phyloP scores from a whole-genome alignment of 2,797 vertebrate genomes.

The Chaenodraco wilsoni region DNA sequence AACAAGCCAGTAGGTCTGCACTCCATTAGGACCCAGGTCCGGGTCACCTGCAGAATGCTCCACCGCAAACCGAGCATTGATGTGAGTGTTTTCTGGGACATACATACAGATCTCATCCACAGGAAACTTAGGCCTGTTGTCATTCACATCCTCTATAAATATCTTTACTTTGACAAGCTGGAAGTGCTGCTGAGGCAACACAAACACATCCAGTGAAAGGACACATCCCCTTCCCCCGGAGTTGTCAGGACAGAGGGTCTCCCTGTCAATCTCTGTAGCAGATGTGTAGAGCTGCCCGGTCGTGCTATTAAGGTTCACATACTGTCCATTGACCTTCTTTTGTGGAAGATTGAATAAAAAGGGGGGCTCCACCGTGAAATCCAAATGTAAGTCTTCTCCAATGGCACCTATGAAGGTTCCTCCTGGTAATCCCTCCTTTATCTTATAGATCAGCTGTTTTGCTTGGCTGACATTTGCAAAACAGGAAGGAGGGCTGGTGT shows the following conservation, averaged over 20 bases:
- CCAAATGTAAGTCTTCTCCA: constrained; percentile 89
- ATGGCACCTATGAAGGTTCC: constrained; percentile 93
- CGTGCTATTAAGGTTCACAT: constrained; percentile 90
- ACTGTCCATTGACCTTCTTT: constrained; percentile 88
- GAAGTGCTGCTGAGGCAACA: constrained; percentile 96
- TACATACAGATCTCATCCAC: constrained; percentile 88
- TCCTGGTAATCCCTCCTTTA: constrained; percentile 93
- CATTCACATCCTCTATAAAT: constrained; percentile 92
- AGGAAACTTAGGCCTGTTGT: constrained; percentile 93
- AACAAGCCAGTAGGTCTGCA: constrained; percentile 94
- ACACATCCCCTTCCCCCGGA: constrained; percentile 82
- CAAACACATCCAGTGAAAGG: constrained; percentile 92
- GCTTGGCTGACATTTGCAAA: constrained; percentile 93
- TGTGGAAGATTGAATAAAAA: constrained; percentile 92
- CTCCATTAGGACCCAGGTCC: constrained; percentile 88
- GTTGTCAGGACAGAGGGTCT: constrained; percentile 88
- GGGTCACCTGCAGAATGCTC: constrained; percentile 95
- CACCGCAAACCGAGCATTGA: constrained; percentile 92
- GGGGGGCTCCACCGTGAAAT: constrained; percentile 80
- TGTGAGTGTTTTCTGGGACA: constrained; percentile 91
- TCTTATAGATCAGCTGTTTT: constrained; percentile 94
- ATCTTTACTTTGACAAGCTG: constrained; percentile 96
- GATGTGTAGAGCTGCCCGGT: constrained; percentile 94
- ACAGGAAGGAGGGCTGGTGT: constrained; percentile 89
- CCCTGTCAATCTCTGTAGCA: constrained; percentile 90